Evolutionary conservation across 2,797 vertebrate genomes (phyloP).

Genomic region (Podarcis siculus): DNA sequence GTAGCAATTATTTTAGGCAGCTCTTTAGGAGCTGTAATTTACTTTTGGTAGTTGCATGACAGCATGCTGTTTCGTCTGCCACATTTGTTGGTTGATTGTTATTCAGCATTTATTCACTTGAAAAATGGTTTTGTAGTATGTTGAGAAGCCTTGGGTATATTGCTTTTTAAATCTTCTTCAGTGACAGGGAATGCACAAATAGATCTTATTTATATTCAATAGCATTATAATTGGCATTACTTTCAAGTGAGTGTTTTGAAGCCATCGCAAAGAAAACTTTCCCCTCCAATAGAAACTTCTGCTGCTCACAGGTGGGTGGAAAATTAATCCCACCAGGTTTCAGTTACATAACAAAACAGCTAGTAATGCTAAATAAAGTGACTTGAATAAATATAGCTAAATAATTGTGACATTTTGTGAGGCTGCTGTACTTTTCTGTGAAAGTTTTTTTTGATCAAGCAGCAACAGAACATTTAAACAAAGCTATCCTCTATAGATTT

Average conservation of each 20-base stretch:
- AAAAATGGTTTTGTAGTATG: not conserved
- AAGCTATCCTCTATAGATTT: not conserved
- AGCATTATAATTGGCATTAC: not conserved
- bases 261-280: not conserved
- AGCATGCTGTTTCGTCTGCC: not conserved
- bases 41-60: not conserved
- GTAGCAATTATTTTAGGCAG: constrained; percentile 1
- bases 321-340: not conserved
- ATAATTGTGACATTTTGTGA: not conserved
- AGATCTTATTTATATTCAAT: not conserved
- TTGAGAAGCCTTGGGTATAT: not conserved
- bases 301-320: not conserved
- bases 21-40: not conserved
- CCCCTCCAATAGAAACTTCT: not conserved
- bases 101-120: not conserved
- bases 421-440: not conserved
- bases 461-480: not conserved
- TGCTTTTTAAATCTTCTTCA: not conserved
- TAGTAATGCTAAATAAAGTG: not conserved
- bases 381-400: not conserved
- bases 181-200: not conserved
- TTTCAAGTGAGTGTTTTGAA: not conserved
- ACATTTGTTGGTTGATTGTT: not conserved
- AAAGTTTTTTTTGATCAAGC: constrained; percentile 1
- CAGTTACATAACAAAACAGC: not conserved